phyloP scores from a whole-genome alignment of 2,888 invertebrate species.

The Agonopterix alstromeriana region DNA sequence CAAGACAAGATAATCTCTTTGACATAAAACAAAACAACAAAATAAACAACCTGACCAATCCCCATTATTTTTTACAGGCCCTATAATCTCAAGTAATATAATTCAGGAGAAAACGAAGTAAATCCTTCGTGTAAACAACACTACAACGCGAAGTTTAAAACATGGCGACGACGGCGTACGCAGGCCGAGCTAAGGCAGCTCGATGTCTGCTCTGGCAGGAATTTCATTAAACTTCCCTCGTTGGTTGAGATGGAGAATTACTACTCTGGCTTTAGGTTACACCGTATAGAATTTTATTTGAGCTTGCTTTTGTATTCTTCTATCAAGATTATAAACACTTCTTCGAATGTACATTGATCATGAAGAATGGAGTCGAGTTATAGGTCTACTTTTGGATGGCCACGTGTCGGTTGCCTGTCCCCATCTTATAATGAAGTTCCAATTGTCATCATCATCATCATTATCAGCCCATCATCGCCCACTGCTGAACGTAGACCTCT shows the following conservation, averaged over 20 bases:
- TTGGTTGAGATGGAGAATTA: slow-evolving; percentile 20
- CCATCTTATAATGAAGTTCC: too few relatives aligned
- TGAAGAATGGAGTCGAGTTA: too few relatives aligned
- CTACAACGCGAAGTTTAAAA: slow-evolving; percentile 25
- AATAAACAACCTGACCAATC: not conserved
- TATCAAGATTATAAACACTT: too few relatives aligned
- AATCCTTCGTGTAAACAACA: slow-evolving; percentile 22
- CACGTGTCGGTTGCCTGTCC: too few relatives aligned
- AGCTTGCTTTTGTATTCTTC: too few relatives aligned
- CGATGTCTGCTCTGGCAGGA: slow-evolving; percentile 23
- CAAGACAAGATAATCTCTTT: not conserved
- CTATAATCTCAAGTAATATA: not conserved
- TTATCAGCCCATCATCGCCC: too few relatives aligned
- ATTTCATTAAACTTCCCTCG: slow-evolving; percentile 64
- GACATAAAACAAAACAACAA: not conserved
- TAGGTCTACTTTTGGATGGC: too few relatives aligned
- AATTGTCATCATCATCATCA: too few relatives aligned
- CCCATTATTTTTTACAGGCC: not conserved
- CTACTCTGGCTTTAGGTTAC: slow-evolving; percentile 8
- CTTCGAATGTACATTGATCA: too few relatives aligned
- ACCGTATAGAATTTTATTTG: not conserved
- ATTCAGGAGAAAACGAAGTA: not conserved
- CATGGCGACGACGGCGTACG: slow-evolving; percentile 8
- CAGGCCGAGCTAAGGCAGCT: slow-evolving; percentile 19
- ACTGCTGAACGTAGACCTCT: too few relatives aligned